A percentile compares a stretch with the other conserved stretches of the same genome.
Conservation (phyloP, 2,113 vertebrate genomes). For the Amphiprion percula region DNA sequence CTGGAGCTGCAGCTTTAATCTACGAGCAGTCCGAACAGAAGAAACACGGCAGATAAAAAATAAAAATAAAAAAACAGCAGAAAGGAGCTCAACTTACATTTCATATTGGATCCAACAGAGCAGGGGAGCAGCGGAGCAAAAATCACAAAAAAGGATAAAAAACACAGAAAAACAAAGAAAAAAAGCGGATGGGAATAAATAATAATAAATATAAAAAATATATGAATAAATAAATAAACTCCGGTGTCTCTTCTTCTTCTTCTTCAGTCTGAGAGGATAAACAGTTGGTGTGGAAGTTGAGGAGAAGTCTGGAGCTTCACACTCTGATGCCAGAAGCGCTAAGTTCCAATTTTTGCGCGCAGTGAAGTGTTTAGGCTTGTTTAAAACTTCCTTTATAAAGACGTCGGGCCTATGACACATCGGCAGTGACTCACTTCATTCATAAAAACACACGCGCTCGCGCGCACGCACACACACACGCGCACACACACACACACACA, state of each 20-base stretch:
- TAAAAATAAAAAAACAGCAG: neutral
- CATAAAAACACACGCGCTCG: slow-evolving; percentile 86
- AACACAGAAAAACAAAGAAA: too few relatives aligned
- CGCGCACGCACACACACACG: slow-evolving; percentile 28
- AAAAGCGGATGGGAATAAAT: slow-evolving; percentile 69
- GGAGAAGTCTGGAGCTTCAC: slow-evolving; percentile 65
- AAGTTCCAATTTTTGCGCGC: slow-evolving; percentile 87
- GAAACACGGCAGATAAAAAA: slow-evolving; percentile 1
- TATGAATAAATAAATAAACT: slow-evolving; percentile 78
- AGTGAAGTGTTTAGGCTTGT: slow-evolving; percentile 91
- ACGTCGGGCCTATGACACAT: slow-evolving; percentile 89
- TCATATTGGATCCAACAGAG: slow-evolving; percentile 84
- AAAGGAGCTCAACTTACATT: slow-evolving; percentile 80
- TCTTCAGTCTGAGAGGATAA: slow-evolving; percentile 53
- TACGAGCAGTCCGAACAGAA: neutral
- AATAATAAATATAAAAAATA: slow-evolving; percentile 51
- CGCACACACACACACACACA: neutral
- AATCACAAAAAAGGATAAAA: too few relatives aligned
- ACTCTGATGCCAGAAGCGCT: slow-evolving; percentile 82
- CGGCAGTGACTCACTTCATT: slow-evolving; percentile 89
- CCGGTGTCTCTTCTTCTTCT: slow-evolving; percentile 83
- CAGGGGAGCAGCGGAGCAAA: slow-evolving; percentile 53
- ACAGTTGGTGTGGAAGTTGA: slow-evolving; percentile 54
- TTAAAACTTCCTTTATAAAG: slow-evolving; percentile 92
- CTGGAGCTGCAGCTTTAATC: too few relatives aligned